Percentiles rank a stretch among this genome's conserved stretches.
Evolutionary conservation across 2,888 invertebrate species (phyloP).

Genomic region (Polymixis flavicincta): DNA sequence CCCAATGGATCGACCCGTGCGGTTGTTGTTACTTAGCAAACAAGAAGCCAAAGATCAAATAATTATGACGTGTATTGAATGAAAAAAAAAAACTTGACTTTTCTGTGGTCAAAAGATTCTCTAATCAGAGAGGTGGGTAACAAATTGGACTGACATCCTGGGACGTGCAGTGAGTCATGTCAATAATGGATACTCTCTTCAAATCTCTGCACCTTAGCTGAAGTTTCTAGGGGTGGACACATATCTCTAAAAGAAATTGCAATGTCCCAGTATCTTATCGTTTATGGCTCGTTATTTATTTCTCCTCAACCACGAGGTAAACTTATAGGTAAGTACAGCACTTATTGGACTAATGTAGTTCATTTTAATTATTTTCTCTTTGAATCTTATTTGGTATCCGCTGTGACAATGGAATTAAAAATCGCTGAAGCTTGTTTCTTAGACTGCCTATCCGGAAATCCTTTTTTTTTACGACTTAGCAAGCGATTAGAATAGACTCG

Average conservation of each 20-base stretch:
- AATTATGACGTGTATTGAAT: background rate
- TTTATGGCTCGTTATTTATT: background rate
- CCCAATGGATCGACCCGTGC: no score
- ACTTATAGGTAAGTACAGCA: no score
- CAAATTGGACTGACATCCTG: background rate
- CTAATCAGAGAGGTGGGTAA: background rate
- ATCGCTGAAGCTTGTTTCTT: conserved; percentile 5
- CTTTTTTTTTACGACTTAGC: conserved; percentile 62
- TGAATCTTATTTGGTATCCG: background rate
- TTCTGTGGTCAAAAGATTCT: background rate
- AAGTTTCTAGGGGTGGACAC: background rate
- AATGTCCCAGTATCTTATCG: background rate
- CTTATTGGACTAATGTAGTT: background rate
- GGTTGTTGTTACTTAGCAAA: no score
- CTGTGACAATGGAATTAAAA: background rate
- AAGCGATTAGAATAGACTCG: conserved; percentile 63
- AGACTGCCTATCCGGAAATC: conserved; percentile 24
- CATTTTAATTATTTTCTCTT: background rate
- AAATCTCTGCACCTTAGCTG: background rate
- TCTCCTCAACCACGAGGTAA: no score
- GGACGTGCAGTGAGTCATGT: background rate
- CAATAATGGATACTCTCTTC: background rate
- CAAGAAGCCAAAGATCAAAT: no score
- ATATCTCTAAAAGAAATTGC: background rate
- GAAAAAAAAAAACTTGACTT: background rate